Base-by-base conservation (phyloP, 2,113 vertebrate genomes). In the Boulengeromyrus knoepffleri region DNA sequence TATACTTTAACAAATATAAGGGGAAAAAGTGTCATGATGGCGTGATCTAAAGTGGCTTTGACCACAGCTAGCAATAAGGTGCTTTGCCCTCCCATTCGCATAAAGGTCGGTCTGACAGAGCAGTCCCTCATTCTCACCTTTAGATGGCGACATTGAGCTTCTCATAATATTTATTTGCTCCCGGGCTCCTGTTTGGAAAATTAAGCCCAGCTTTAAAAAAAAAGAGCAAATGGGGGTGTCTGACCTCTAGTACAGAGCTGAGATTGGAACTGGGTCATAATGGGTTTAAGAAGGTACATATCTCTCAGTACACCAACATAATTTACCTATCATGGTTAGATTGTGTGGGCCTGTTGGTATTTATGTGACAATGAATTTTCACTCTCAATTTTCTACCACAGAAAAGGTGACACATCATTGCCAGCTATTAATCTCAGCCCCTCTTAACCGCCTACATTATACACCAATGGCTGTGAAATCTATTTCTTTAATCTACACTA, bases 301-400 rank as follows among this genome's bases (percentile, higher is more conserved):
- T 36, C 50, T 36, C 47, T 47, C 50, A 10, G 83, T 46, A 47
- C 36, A 85, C 45, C 83, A 46, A 85, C 83, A 85, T 85, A 85
- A 85, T 85, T 85, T 85, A 85, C 83, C 83, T 45, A 42, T 85
- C 46, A 46, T 47, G 45, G 19, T 47, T 85, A 39, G 83, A 13
- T 47, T 85, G 83, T 47, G 42, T 85, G 19, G 21, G 39, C 46
- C 45, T 85, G 45, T 3, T 46, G 21, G 46, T 85, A 47, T 85
- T 46, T 85, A 85, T 85, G 83, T 47, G 83, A 85, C 83, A 85
- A 85, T 85, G 39, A 85, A 85, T 85, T 85, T 85, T 24, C 45
- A 9, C 21, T 46, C 42, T 80, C 83, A 21, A 85, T 47, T 85
- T 85, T 47, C 83, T 85, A 85, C 45, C 24, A 13, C 83, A 85